Base-by-base conservation (phyloP, 2,113 vertebrate species). In the Triplophysa dalaica region DNA sequence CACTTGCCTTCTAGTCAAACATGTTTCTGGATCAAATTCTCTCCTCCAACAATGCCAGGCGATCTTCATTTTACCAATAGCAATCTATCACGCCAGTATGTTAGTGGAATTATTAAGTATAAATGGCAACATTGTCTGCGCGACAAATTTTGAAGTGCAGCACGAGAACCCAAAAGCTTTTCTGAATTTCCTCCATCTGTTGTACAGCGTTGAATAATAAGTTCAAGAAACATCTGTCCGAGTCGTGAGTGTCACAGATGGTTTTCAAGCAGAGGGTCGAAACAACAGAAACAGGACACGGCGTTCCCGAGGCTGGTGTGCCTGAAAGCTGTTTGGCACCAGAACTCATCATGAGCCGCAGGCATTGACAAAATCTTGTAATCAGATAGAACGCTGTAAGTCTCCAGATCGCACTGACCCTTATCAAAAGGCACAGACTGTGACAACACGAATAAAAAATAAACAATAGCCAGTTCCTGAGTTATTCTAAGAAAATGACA, bases 271-370 rank as follows among this genome's bases (percentile, higher is more conserved):
- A 80, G 68, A 54, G 66, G 73, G 54, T 82, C 77, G 62, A 52
- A 62, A 80, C 72, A 83, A 83, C 77, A 66, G 86, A 84, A 88
- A 85, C 85, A 87, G 78, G 72, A 70, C 85, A 77, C 73, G 81
- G 86, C 86, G 78, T 80, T 38, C 74, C 69, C 7, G 84, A 78
- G 77, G 67, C 63, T 48, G 64, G 82, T 75, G 58, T 50, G 88
- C 58, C 81, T 82, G 63, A 70, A 83, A 81, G 83, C 61, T 63
- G 83, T 81, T 84, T 89, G 90, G 89, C 88, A 87, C n/a, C 3
- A 69, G 70, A 79, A 79, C 52, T 41, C 10, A 80, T 63, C 67
- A 58, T 77, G 72, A 77, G 78, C 67, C 62, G 66, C 67, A 48
- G 78, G 60, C 70, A 63, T 77, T 67, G 68, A 81, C 54, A 64